Base-by-base conservation (phyloP, 2,888 invertebrate genomes). In the Gymnoscelis rufifasciata region DNA sequence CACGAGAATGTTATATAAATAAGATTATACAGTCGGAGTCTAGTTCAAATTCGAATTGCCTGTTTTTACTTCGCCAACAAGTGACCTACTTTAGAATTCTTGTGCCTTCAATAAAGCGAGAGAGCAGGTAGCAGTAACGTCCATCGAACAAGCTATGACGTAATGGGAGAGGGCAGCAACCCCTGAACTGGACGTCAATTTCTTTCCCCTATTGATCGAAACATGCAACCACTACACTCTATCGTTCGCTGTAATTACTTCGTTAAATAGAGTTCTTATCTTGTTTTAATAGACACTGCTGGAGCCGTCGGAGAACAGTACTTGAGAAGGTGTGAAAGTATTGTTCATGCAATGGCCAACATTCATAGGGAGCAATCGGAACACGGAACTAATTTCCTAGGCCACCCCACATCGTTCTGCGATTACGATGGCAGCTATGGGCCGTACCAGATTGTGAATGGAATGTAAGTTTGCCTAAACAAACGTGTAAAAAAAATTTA, bases 401-500 rank as follows among this genome's bases (percentile, higher is more conserved):
- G 89, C 41, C 81, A 90, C 49, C 84, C 88, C 12, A 69, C 73
- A 30, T 74, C 90, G 3, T 74, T 83, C 51, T 93, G 93, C 65
- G 92, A 92, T 64, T 91, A 88, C 52, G 93, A 93, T 66, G 93
- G 93, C 10, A 90, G 89, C 57, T 93, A 90, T 66, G 92, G 91
- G 11, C 67, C 82, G 28, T 90, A 84, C 62, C 88, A 84, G 63
- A 83, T 91, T 47, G 55, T 59, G 43, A 88, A 87, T 52, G 89
- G 90, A 64, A 80, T 84, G 92, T 92, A 81, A 88, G 90, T 78
- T 19, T 19, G 19, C 5, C 3, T 19, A 19, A n/a, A 19, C 19
- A 19, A 5, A 19, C n/a, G n/a, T n/a, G n/a, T n/a, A 19, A 19
- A 19, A 3, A 19, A 19, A 3, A 5, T 19, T 19, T 19, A 19